These are phyloP conservation scores for Scolopax mira DNA, from an alignment of 2,113 vertebrate genomes.

Conservation along the genomic window DNA sequence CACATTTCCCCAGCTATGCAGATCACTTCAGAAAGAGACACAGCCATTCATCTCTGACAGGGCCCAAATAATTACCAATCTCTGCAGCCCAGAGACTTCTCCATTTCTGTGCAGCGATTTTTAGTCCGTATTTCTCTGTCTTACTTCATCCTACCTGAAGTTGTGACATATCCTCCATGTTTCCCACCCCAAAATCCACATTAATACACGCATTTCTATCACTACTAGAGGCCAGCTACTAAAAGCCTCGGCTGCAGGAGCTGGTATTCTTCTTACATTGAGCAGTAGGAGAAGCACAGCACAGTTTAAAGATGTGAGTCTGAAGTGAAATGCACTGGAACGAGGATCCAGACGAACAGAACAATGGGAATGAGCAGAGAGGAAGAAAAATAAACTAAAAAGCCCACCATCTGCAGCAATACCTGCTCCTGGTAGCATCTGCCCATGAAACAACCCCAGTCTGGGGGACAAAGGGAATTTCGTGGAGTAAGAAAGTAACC, in stretches of 20 bases:
- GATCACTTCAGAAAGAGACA: neutral
- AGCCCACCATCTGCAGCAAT: neutral
- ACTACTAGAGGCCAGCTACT: neutral
- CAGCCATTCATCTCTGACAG: neutral
- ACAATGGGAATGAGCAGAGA: neutral
- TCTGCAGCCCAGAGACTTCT: neutral
- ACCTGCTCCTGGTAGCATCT: neutral
- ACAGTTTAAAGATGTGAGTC: neutral
- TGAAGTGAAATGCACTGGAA: neutral
- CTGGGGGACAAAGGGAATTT: neutral
- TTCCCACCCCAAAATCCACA: neutral
- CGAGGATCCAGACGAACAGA: neutral
- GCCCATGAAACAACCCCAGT: neutral
- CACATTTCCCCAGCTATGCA: constrained; percentile 17
- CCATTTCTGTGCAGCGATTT: neutral
- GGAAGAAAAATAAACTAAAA: neutral
- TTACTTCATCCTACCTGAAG: neutral
- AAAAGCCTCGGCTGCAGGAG: neutral
- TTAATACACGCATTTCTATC: neutral
- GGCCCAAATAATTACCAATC: neutral
- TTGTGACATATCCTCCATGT: neutral
- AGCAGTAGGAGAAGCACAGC: neutral
- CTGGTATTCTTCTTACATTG: neutral
- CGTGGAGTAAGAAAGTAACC: neutral
- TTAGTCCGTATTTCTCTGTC: accelerated